A percentile compares a stretch with the other conserved stretches of the same genome.
These are phyloP conservation scores for Pseudorhombus dupliciocellatus DNA, from an alignment of 2,113 vertebrate species.

Conservation along the genomic window DNA sequence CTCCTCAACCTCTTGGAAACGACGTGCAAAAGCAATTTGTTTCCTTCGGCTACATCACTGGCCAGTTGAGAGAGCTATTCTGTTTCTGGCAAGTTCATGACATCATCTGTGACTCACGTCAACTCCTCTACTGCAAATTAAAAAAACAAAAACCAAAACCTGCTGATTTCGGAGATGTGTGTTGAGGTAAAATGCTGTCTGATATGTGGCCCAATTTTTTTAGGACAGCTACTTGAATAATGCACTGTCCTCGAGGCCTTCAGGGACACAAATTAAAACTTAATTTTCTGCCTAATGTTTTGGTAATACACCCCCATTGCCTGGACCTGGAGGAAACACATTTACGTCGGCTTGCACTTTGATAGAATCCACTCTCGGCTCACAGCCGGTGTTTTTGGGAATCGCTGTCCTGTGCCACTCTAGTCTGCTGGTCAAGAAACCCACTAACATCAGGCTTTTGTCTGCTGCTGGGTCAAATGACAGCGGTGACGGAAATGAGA, in stretches of 20 bases:
- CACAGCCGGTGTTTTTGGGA: not conserved
- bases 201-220: constrained; percentile 11
- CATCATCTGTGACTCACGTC: no score
- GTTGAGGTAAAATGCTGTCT: not conserved
- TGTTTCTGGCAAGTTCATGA: no score
- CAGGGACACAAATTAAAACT: constrained; percentile 48
- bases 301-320: constrained; percentile 50
- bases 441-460: not conserved
- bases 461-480: not conserved
- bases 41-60: no score
- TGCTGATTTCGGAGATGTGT: no score
- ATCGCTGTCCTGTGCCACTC: constrained; percentile 20
- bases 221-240: constrained; percentile 49
- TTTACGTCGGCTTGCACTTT: constrained; percentile 53
- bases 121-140: no score
- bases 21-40: no score
- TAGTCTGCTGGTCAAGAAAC: constrained; percentile 9
- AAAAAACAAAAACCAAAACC: not conserved
- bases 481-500: not conserved
- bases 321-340: constrained; percentile 31
- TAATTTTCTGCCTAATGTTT: constrained; percentile 66
- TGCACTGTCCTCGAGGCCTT: constrained; percentile 18
- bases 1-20: no score
- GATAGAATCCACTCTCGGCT: constrained; percentile 31
- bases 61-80: no score